These are phyloP conservation scores for Bombus impatiens DNA, from an alignment of 1,140 invertebrate genomes.

Conservation along the genomic window DNA sequence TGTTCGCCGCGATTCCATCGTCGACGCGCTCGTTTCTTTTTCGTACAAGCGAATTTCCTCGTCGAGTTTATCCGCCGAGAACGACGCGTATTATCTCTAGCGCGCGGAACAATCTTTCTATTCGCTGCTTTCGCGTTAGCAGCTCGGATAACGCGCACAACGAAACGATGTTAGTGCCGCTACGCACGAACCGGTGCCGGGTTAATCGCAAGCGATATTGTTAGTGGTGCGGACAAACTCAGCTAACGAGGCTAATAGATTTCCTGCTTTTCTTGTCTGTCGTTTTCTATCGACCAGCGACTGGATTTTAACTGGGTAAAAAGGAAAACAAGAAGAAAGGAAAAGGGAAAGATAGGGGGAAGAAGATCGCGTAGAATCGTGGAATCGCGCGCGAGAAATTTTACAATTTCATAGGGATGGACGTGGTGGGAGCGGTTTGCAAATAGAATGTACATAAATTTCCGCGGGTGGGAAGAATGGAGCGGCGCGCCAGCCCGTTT, in stretches of 20 bases:
- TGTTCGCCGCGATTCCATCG: neutral
- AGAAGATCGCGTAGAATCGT: no score
- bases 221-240: neutral
- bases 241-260: slow-evolving; percentile 30
- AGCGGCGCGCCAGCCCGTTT: no score
- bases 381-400: no score
- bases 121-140: neutral
- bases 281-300: neutral
- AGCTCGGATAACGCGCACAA: neutral
- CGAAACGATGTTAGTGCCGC: slow-evolving; percentile 7
- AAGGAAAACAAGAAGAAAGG: no score
- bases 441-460: slow-evolving; percentile 12
- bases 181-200: neutral
- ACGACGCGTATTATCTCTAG: neutral
- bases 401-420: no score
- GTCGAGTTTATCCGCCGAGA: neutral
- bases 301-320: no score
- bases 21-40: neutral
- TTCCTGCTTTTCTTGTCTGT: neutral
- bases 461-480: neutral
- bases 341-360: no score
- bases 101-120: neutral
- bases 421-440: no score
- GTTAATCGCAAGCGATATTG: slow-evolving; percentile 19
- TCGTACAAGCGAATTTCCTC: neutral